Evolutionary conservation across 1,140 invertebrate species (phyloP).

Genomic region (Trichomalopsis sarcophagae): DNA sequence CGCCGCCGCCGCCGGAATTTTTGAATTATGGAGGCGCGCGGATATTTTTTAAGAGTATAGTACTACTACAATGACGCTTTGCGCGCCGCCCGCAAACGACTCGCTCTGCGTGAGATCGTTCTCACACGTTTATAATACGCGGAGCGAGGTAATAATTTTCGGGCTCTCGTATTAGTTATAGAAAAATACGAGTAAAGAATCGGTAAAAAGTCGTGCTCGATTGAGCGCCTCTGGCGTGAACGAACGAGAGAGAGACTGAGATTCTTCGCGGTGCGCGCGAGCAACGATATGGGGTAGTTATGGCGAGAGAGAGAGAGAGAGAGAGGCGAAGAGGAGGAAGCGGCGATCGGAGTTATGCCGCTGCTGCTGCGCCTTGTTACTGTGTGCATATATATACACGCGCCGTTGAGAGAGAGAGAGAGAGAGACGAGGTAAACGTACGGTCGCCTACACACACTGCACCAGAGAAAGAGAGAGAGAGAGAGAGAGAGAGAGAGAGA

Average conservation of each 20-base stretch:
- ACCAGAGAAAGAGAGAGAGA: not conserved
- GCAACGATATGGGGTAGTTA: conserved; percentile 54
- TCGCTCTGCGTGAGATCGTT: not conserved
- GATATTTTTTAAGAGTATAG: not conserved
- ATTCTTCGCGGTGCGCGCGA: conserved; percentile 56
- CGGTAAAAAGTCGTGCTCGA: conserved; percentile 37
- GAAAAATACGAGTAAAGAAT: too few relatives aligned
- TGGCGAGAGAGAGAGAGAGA: not conserved
- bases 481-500: conserved; percentile 3
- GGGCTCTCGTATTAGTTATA: not conserved
- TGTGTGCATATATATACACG: not conserved
- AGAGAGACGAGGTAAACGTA: not conserved
- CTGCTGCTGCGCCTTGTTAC: conserved; percentile 9
- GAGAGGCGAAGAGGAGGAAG: not conserved
- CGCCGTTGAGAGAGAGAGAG: not conserved
- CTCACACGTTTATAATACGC: not conserved
- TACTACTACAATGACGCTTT: not conserved
- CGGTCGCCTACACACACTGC: not conserved
- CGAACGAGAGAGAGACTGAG: conserved; percentile 53
- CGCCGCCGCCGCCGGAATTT: conserved; percentile 4
- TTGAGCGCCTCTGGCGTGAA: conserved; percentile 61
- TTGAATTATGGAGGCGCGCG: conserved; percentile 36
- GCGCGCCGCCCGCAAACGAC: not conserved
- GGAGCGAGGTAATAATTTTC: not conserved
- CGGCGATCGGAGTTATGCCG: conserved; percentile 52